Evolutionary conservation across 2,113 vertebrate species (phyloP).

Genomic region (Dicrurus megarhynchus): DNA sequence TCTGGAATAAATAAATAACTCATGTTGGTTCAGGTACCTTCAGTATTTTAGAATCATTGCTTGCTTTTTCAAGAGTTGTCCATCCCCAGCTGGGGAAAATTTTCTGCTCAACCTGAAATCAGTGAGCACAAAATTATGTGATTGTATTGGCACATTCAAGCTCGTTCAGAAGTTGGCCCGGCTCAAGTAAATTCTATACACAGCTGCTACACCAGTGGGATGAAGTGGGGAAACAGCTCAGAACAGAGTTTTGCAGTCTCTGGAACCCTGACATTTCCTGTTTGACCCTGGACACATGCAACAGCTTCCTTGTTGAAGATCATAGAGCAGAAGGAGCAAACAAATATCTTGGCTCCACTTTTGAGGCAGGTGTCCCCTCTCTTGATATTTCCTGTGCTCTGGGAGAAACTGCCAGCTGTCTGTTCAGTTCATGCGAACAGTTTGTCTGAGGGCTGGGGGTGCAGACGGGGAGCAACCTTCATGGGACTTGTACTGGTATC

Average conservation of each 20-base stretch:
- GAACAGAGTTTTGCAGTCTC: not conserved
- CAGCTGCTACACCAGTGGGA: constrained; percentile 30
- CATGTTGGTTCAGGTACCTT: not conserved
- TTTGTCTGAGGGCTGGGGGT: not conserved
- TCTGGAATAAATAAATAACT: not conserved
- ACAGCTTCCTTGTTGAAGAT: constrained; percentile 44
- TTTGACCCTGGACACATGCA: constrained; percentile 51
- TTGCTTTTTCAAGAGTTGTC: not conserved
- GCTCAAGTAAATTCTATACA: not conserved
- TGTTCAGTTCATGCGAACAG: not conserved
- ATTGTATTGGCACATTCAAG: not conserved
- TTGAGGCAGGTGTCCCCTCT: constrained; percentile 63
- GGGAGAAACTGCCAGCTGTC: constrained; percentile 40
- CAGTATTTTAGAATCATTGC: not conserved
- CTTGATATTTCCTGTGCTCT: constrained; percentile 53
- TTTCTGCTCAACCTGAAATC: not conserved
- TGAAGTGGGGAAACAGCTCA: constrained; percentile 1
- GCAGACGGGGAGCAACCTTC: not conserved
- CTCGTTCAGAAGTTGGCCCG: not conserved
- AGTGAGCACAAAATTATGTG: not conserved
- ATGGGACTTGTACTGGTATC: not conserved
- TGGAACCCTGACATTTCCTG: constrained; percentile 52
- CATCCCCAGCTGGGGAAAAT: not conserved
- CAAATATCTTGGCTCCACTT: constrained; percentile 57
- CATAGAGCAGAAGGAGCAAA: constrained; percentile 56